Conservation (phyloP, 2,113 vertebrate genomes). For the Sinosuthora webbiana region DNA sequence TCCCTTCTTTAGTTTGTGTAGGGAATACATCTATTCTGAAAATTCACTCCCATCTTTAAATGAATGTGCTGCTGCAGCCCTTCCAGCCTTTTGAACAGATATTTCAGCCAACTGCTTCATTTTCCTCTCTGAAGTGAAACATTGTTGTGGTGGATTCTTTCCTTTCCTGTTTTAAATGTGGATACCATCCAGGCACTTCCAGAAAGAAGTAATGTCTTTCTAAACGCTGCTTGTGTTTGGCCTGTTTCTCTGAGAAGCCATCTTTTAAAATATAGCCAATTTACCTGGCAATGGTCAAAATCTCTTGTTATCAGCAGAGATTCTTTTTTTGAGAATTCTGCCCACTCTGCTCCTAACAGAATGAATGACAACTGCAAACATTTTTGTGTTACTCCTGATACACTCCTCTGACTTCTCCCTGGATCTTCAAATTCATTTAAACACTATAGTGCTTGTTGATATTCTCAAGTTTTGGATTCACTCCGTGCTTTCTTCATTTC, state of each 20-base stretch:
- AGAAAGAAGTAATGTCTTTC: background rate
- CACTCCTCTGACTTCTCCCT: background rate
- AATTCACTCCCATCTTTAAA: background rate
- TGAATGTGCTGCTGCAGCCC: background rate
- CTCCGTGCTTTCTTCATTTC: background rate
- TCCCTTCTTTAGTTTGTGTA: background rate
- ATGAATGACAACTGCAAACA: no score
- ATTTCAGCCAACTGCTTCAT: background rate
- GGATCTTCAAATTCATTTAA: background rate
- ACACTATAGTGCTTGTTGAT: background rate
- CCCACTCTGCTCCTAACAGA: fast-evolving
- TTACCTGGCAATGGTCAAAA: fast-evolving
- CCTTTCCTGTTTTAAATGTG: background rate
- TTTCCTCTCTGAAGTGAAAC: background rate
- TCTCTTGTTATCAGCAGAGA: background rate
- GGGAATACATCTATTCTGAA: background rate
- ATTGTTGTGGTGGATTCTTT: background rate
- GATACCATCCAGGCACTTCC: background rate
- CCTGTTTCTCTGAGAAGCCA: background rate
- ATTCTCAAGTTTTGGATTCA: background rate
- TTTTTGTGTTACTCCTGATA: background rate
- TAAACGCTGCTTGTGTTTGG: background rate
- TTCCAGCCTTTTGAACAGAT: background rate
- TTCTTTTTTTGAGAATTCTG: background rate
- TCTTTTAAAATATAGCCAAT: background rate